Conservation (phyloP, 1,140 invertebrate species). For the Camponotus pennsylvanicus region DNA sequence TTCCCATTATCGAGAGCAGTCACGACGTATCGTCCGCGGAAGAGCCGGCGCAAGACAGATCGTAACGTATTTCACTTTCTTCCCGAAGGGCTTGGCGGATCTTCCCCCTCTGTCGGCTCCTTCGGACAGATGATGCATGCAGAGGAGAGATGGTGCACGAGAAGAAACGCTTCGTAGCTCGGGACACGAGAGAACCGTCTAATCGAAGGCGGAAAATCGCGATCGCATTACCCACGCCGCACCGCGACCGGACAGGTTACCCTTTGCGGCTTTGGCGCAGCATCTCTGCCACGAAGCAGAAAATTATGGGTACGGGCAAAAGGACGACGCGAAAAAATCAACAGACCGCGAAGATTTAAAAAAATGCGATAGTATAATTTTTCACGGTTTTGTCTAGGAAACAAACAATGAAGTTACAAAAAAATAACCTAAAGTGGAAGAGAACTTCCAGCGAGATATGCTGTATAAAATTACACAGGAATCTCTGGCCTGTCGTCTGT, state of each 20-base stretch:
- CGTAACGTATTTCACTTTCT: constrained; percentile 84
- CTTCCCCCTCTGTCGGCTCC: constrained; percentile 6
- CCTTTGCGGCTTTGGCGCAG: not conserved
- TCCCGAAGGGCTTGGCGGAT: constrained; percentile 78
- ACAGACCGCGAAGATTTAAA: not conserved
- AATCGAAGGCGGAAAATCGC: constrained; percentile 83
- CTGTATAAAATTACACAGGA: constrained; percentile 77
- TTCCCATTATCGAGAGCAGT: constrained; percentile 83
- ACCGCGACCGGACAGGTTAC: constrained; percentile 23
- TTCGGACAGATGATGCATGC: constrained; percentile 62
- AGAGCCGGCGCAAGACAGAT: constrained; percentile 78
- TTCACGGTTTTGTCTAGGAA: not conserved
- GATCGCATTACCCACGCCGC: constrained; percentile 67
- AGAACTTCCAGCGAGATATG: not conserved
- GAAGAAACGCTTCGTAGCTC: constrained; percentile 13
- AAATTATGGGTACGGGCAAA: constrained; percentile 2
- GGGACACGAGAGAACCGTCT: constrained; percentile 68
- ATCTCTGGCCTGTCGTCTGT: constrained; percentile 68
- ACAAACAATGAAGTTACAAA: not conserved
- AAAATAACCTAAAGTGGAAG: not conserved
- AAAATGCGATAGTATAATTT: not conserved
- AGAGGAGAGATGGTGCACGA: constrained; percentile 41
- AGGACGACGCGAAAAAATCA: constrained; percentile 23
- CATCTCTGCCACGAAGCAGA: constrained; percentile 27
- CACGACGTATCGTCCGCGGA: constrained; percentile 82